These are phyloP conservation scores for Isichthys henryi DNA, from an alignment of 2,113 vertebrate species.

Conservation along the genomic window DNA sequence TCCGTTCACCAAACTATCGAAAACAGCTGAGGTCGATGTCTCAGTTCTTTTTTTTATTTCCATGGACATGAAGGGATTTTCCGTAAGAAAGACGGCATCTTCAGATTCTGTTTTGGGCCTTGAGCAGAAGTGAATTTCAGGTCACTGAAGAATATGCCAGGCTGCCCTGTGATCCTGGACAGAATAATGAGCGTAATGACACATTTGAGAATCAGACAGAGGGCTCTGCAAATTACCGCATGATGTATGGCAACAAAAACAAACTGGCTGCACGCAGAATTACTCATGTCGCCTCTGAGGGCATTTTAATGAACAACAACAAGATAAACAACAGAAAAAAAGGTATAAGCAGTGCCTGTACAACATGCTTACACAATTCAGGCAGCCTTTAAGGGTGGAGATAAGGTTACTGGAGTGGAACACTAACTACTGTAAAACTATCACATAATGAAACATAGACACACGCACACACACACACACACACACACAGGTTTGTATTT, in stretches of 20 bases:
- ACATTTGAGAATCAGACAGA: neutral
- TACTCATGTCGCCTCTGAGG: neutral
- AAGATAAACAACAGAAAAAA: neutral
- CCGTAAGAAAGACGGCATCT: neutral
- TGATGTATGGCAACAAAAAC: neutral
- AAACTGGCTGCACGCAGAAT: neutral
- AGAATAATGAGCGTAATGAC: neutral
- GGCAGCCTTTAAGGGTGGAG: neutral
- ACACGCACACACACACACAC: too few relatives aligned
- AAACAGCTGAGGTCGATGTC: neutral
- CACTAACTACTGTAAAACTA: neutral
- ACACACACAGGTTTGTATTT: constrained; percentile 26
- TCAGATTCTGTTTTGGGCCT: neutral
- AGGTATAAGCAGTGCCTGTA: neutral
- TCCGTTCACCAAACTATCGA: neutral
- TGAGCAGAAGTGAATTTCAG: neutral
- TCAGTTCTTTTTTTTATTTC: neutral
- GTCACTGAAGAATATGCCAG: neutral
- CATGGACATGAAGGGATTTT: neutral
- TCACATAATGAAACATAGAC: neutral
- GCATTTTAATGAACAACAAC: neutral
- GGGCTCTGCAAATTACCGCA: neutral
- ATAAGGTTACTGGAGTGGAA: neutral
- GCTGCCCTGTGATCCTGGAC: neutral
- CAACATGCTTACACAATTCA: neutral